Evolutionary conservation across 2,888 invertebrate genomes (phyloP).

Genomic region (Lucinisca nassula): DNA sequence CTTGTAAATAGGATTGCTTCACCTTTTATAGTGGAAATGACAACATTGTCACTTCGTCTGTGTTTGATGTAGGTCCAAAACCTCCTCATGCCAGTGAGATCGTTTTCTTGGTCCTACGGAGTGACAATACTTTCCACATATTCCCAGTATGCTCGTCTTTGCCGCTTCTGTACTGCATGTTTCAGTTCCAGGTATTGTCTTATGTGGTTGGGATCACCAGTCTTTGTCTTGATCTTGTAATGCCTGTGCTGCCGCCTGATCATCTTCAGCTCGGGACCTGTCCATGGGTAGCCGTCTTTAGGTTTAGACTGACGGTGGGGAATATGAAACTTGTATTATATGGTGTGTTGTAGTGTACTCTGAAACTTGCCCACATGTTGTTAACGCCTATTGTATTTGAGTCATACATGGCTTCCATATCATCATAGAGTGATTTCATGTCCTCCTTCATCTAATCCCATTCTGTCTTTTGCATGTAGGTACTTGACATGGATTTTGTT

Average conservation of each 20-base stretch:
- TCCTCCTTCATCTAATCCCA: slow-evolving; percentile 20
- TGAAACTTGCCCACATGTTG: slow-evolving; percentile 21
- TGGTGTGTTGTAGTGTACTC: not conserved
- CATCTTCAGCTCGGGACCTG: not conserved
- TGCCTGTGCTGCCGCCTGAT: not conserved
- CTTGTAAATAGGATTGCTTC: not conserved
- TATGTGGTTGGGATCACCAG: not conserved
- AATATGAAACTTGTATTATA: not conserved
- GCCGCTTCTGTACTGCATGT: slow-evolving; percentile 6
- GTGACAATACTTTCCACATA: slow-evolving; percentile 30
- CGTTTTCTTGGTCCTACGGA: slow-evolving; percentile 21
- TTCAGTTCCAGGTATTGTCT: slow-evolving; percentile 11
- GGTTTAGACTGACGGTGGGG: not conserved
- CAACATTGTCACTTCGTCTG: not conserved
- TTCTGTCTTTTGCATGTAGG: slow-evolving; percentile 14
- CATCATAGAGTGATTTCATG: not conserved
- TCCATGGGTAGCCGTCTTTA: slow-evolving; percentile 31
- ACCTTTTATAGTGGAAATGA: not conserved
- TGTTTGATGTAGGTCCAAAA: slow-evolving; percentile 34
- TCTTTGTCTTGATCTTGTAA: slow-evolving; percentile 14
- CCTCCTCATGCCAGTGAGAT: slow-evolving; percentile 1
- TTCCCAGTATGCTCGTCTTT: slow-evolving; percentile 33
- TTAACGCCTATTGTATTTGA: not conserved
- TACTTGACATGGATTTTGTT: slow-evolving; percentile 12
- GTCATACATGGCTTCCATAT: not conserved